These are phyloP conservation scores for Tyrophagus putrescentiae DNA, from an alignment of 1,140 invertebrate species.

Conservation along the genomic window DNA sequence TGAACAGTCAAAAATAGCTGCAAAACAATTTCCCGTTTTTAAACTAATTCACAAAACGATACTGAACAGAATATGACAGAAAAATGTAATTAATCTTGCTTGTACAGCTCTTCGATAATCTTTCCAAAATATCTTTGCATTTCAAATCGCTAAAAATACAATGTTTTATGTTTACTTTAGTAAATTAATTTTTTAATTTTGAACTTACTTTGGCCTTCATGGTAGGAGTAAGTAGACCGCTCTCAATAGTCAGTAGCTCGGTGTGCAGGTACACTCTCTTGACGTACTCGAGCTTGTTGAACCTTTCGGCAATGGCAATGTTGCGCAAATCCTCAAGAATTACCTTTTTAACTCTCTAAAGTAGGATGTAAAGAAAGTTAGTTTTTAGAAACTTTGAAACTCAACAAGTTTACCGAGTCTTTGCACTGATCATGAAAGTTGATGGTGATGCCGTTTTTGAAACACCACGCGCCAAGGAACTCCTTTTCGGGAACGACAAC, in stretches of 20 bases:
- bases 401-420: slow-evolving; percentile 38
- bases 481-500: slow-evolving; percentile 89
- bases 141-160: slow-evolving; percentile 12
- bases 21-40: not conserved
- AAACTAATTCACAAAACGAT: not conserved
- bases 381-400: not conserved
- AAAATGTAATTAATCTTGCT: not conserved
- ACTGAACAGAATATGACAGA: not conserved
- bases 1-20: not conserved
- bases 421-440: slow-evolving; percentile 74
- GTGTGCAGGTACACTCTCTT: not conserved
- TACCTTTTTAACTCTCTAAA: not conserved
- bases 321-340: not conserved
- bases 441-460: slow-evolving; percentile 64
- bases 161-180: not conserved
- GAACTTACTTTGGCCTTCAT: slow-evolving; percentile 6
- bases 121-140: not conserved
- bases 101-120: slow-evolving; percentile 7
- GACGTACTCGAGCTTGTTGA: not conserved
- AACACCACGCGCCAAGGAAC: slow-evolving; percentile 70
- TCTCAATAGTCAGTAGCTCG: not conserved
- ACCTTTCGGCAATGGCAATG: not conserved
- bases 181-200: not conserved
- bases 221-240: slow-evolving; percentile 7
- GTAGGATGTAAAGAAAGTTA: not conserved